These are phyloP conservation scores for Rambutsinella grinnellia DNA, from an alignment of 2,888 invertebrate genomes.

Conservation along the genomic window DNA sequence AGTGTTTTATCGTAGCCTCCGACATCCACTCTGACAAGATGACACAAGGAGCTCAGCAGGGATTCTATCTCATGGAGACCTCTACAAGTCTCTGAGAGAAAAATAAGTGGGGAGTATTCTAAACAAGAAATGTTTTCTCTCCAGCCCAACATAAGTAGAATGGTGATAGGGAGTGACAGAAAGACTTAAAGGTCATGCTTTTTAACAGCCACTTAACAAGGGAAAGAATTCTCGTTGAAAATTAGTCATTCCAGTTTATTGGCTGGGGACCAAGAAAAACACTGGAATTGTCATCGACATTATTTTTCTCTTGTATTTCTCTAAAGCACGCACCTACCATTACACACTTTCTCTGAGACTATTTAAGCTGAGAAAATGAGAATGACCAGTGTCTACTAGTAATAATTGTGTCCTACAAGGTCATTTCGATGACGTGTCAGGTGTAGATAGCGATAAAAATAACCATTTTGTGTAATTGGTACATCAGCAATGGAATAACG, in stretches of 20 bases:
- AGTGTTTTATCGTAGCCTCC: slow-evolving; percentile 52
- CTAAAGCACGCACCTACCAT: not conserved
- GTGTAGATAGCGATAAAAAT: no score
- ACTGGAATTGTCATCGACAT: not conserved
- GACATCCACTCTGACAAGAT: slow-evolving; percentile 59
- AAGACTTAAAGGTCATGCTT: not conserved
- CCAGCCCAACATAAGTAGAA: not conserved
- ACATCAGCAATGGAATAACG: no score
- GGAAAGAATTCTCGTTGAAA: not conserved
- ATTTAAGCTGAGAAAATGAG: no score
- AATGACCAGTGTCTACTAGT: no score
- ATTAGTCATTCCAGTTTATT: not conserved
- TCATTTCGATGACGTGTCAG: no score
- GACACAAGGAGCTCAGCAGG: slow-evolving; percentile 59
- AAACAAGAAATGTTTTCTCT: not conserved
- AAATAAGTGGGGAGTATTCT: not conserved
- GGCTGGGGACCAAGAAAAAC: not conserved
- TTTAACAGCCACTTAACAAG: not conserved
- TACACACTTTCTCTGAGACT: not conserved
- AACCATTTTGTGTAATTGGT: no score
- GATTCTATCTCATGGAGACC: slow-evolving; percentile 40
- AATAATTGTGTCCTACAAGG: no score
- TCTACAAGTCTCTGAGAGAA: not conserved
- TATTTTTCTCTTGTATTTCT: not conserved
- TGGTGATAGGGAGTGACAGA: not conserved